Conservation (phyloP, 2,113 vertebrate species). For the Sander vitreus region DNA sequence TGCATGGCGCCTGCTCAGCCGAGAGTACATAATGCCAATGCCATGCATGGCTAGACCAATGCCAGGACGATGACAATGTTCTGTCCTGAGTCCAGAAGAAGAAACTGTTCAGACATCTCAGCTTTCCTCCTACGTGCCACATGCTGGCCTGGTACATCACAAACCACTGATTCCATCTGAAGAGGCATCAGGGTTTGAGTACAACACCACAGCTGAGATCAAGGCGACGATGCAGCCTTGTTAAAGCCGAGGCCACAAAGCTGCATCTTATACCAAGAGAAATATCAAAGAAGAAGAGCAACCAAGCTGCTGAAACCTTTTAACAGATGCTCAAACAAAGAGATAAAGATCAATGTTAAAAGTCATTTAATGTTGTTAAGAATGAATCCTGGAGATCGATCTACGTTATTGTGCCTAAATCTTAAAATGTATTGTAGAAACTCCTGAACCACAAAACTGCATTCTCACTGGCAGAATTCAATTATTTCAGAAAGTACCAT, state of each 20-base stretch:
- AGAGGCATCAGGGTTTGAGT: conserved; percentile 11
- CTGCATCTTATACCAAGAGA: neutral
- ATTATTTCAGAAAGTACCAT: conserved; percentile 39
- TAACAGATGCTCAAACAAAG: neutral
- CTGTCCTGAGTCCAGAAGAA: conserved; percentile 52
- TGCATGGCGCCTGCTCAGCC: conserved; percentile 45
- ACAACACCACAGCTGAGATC: conserved; percentile 10
- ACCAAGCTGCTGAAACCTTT: neutral
- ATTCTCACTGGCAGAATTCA: conserved; percentile 40
- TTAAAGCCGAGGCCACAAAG: neutral
- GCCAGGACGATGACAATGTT: conserved; percentile 72
- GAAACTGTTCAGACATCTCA: conserved; percentile 55
- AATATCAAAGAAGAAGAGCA: conserved; percentile 2
- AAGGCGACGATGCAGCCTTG: neutral
- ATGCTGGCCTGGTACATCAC: conserved; percentile 41
- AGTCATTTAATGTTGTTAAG: conserved; percentile 33
- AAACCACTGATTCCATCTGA: conserved; percentile 28
- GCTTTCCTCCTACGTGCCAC: conserved; percentile 35
- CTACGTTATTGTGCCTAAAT: conserved; percentile 3
- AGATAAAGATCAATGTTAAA: neutral
- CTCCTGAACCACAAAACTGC: conserved; percentile 20
- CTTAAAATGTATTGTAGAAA: conserved; percentile 15
- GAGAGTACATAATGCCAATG: conserved; percentile 65
- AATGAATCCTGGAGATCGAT: neutral
- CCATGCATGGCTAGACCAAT: conserved; percentile 69